phyloP scores from a whole-genome alignment of 2,888 invertebrate genomes.

The Elgonia sp. region DNA sequence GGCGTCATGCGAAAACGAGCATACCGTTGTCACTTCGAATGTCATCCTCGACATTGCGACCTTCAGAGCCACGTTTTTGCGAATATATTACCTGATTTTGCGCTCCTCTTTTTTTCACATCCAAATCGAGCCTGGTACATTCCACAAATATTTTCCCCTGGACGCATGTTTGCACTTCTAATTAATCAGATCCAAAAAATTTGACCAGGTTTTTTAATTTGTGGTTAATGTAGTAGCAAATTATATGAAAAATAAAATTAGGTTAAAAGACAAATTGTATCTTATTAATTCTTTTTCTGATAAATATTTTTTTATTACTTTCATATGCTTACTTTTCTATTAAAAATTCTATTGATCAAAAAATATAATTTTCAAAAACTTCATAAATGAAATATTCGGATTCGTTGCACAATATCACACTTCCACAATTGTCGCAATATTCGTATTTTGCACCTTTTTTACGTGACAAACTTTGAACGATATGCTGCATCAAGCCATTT shows the following conservation, averaged over 20 bases:
- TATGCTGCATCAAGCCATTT: background rate
- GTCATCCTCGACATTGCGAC: conserved; percentile 50
- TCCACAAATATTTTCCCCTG: conserved; percentile 20
- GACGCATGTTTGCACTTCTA: background rate
- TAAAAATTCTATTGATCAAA: too few relatives aligned
- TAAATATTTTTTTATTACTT: too few relatives aligned
- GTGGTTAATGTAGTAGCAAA: too few relatives aligned
- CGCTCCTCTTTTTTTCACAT: background rate
- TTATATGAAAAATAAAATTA: too few relatives aligned
- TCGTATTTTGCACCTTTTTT: background rate
- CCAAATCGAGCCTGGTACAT: background rate
- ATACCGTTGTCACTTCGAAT: conserved; percentile 63
- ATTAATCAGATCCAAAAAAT: background rate
- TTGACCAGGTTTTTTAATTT: too few relatives aligned
- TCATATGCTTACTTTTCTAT: too few relatives aligned
- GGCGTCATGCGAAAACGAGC: conserved; percentile 60
- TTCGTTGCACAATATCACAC: too few relatives aligned
- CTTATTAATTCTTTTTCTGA: too few relatives aligned
- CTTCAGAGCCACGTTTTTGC: conserved; percentile 32
- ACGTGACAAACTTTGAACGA: background rate
- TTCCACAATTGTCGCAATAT: background rate
- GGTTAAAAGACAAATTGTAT: too few relatives aligned
- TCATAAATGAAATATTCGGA: too few relatives aligned
- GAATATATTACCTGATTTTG: conserved; percentile 13
- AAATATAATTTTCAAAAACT: too few relatives aligned